A percentile compares a stretch with the other conserved stretches of the same genome.
These are phyloP conservation scores for Ethmia dodecea DNA, from an alignment of 2,888 invertebrate genomes.

Conservation along the genomic window DNA sequence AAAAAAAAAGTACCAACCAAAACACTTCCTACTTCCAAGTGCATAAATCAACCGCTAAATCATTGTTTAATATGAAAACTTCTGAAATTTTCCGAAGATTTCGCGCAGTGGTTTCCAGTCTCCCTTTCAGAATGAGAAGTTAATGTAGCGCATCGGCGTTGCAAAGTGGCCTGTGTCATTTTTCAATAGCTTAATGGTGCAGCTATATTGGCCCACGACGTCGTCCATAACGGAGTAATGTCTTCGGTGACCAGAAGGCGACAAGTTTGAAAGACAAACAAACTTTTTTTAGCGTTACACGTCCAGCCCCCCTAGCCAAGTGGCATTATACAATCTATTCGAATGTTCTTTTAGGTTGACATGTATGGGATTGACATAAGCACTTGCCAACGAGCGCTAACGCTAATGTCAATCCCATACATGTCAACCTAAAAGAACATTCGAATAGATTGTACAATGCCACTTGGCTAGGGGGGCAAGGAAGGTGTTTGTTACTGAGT, in stretches of 20 bases:
- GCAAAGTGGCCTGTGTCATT: constrained; percentile 39
- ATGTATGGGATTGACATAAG: no score
- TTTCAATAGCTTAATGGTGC: constrained; percentile 53
- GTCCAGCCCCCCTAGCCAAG: background rate
- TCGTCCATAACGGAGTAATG: constrained; percentile 44
- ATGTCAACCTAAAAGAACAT: no score
- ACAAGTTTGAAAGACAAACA: background rate
- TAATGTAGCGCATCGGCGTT: constrained; percentile 49
- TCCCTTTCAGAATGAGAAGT: constrained; percentile 28
- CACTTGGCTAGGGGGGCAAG: no score
- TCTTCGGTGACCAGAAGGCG: constrained; percentile 22
- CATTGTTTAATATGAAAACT: constrained; percentile 1
- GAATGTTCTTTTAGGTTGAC: no score
- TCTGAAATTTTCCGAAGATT: constrained; percentile 11
- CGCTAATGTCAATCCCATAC: no score
- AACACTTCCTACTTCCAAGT: no score
- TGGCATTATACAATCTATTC: no score
- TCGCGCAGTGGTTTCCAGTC: constrained; percentile 29
- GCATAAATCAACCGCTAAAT: no score
- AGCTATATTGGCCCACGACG: constrained; percentile 49
- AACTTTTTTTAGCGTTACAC: background rate
- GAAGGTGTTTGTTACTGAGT: no score
- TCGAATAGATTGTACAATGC: no score
- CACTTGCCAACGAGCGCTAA: no score
- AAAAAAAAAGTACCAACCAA: no score